Conservation (phyloP, 2,797 vertebrate genomes). For the Mastacembelus armatus region DNA sequence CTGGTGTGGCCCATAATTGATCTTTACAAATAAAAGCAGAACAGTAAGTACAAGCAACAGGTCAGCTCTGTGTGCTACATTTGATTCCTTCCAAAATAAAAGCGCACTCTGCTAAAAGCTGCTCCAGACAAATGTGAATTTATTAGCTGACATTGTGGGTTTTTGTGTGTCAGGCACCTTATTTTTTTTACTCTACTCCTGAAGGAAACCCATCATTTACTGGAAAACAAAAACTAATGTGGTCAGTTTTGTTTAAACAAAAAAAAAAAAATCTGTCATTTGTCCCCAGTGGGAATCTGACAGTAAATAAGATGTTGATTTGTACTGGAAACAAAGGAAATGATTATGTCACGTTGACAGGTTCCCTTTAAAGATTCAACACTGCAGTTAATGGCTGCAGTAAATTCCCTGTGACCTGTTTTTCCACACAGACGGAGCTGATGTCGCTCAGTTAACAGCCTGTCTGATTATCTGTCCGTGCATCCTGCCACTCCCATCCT, state of each 20-base stretch:
- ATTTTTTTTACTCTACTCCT: slow-evolving; percentile 24
- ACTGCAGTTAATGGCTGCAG: slow-evolving; percentile 17
- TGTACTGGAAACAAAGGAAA: slow-evolving; percentile 27
- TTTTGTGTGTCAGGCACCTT: too few relatives aligned
- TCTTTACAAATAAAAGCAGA: background rate
- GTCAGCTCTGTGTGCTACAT: background rate
- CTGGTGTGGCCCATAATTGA: too few relatives aligned
- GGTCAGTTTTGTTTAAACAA: background rate
- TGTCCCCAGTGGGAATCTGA: background rate
- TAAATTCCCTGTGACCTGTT: slow-evolving; percentile 13
- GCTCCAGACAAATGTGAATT: slow-evolving; percentile 1
- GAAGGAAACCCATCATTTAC: background rate
- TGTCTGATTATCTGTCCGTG: slow-evolving; percentile 14
- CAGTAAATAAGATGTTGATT: slow-evolving; percentile 27
- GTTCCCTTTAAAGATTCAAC: slow-evolving; percentile 8
- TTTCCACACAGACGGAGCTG: slow-evolving; percentile 15
- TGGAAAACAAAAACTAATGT: background rate
- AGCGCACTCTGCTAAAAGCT: background rate
- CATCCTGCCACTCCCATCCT: slow-evolving; percentile 29
- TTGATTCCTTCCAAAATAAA: too few relatives aligned
- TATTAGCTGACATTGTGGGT: too few relatives aligned
- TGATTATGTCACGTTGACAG: slow-evolving; percentile 11
- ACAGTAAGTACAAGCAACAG: background rate
- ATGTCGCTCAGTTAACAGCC: slow-evolving; percentile 14
- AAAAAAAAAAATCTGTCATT: background rate